Conservation (phyloP, 2,888 invertebrate genomes). For the Clitarchus hookeri region DNA sequence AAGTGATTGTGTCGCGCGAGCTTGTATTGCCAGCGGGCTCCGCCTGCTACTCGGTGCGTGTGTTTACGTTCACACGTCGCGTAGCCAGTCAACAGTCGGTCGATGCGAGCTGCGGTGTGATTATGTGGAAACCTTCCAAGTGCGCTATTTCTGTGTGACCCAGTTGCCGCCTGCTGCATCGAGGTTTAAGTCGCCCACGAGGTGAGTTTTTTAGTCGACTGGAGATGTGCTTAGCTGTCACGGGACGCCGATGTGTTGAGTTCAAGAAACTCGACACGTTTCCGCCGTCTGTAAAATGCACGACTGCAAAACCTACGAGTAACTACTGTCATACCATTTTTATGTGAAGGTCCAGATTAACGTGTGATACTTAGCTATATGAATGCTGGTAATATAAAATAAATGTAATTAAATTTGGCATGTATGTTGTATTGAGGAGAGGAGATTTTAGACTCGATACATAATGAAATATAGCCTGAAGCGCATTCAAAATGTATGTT, state of each 20-base stretch:
- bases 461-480: too few species aligned
- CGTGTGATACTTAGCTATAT: too few species aligned
- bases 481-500: too few species aligned
- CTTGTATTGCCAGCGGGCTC: not conserved
- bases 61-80: slow-evolving; percentile 14
- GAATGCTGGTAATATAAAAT: too few species aligned
- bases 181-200: not conserved
- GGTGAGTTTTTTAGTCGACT: not conserved
- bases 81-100: slow-evolving; percentile 1
- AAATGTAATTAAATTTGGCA: too few species aligned
- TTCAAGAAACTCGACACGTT: not conserved
- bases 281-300: not conserved
- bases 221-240: slow-evolving; percentile 8
- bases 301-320: not conserved
- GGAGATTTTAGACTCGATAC: too few species aligned
- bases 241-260: not conserved
- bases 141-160: slow-evolving; percentile 14
- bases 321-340: too few species aligned
- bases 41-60: not conserved
- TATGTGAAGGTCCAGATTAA: too few species aligned
- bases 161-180: not conserved
- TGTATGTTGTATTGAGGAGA: too few species aligned
- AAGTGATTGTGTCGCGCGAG: not conserved
- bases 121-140: slow-evolving; percentile 9
- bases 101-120: not conserved